Conservation (phyloP, 2,797 vertebrate species). For the Oophaga sylvatica region DNA sequence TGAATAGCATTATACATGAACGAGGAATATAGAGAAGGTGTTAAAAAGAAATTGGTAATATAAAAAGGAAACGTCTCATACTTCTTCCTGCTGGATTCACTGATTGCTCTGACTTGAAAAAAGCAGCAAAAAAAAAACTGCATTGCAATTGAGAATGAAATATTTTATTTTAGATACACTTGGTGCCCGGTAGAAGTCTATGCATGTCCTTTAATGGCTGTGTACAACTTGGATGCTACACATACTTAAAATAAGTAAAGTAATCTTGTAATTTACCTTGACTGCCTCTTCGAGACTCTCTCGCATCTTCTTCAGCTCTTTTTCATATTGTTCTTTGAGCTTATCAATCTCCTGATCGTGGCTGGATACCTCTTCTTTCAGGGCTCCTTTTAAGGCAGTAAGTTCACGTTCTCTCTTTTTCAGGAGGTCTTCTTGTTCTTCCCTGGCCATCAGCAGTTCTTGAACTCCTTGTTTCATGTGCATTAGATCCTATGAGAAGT, state of each 20-base stretch:
- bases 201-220: neutral
- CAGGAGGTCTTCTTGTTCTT: constrained; percentile 91
- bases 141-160: too few relatives aligned
- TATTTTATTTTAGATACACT: neutral
- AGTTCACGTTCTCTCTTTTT: constrained; percentile 91
- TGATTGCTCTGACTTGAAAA: too few relatives aligned
- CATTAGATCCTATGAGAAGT: constrained; percentile 79
- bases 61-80: too few relatives aligned
- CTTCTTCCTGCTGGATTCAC: too few relatives aligned
- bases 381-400: constrained; percentile 91
- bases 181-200: neutral
- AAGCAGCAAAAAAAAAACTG: too few relatives aligned
- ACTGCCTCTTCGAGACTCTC: constrained; percentile 80
- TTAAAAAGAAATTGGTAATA: too few relatives aligned
- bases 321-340: constrained; percentile 88
- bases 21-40: too few relatives aligned
- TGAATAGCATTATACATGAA: too few relatives aligned
- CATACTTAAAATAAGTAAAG: neutral
- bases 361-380: constrained; percentile 94
- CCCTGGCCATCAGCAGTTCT: constrained; percentile 83
- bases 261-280: constrained; percentile 76
- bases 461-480: constrained; percentile 86
- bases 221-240: neutral
- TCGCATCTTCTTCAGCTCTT: constrained; percentile 81
- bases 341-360: constrained; percentile 94